phyloP scores from a whole-genome alignment of 2,797 vertebrate genomes.

The Epinephelus malabaricus region DNA sequence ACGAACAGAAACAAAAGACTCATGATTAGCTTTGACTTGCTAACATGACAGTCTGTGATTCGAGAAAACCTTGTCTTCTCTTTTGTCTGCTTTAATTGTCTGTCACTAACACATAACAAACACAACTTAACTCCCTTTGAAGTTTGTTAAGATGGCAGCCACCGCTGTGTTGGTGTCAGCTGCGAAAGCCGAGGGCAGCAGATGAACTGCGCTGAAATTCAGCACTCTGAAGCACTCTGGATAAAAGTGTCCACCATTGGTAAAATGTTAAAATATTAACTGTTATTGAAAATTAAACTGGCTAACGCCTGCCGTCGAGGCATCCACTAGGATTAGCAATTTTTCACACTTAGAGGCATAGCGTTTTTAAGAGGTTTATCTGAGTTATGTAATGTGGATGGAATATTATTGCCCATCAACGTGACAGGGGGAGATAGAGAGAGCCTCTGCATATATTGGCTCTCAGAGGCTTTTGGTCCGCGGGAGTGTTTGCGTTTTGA shows the following conservation, averaged over 20 bases:
- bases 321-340: slow-evolving; percentile 47
- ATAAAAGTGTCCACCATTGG: slow-evolving; percentile 26
- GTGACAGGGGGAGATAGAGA: slow-evolving; percentile 44
- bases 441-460: slow-evolving; percentile 31
- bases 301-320: slow-evolving; percentile 28
- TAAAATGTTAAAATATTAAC: slow-evolving; percentile 41
- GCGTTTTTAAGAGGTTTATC: slow-evolving; percentile 65
- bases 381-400: slow-evolving; percentile 57
- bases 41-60: slow-evolving; percentile 8
- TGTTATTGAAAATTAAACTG: slow-evolving; percentile 61
- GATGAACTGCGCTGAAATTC: slow-evolving; percentile 1
- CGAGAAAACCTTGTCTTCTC: slow-evolving; percentile 1
- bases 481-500: slow-evolving; percentile 1
- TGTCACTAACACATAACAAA: slow-evolving; percentile 13
- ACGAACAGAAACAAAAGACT: neutral
- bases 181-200: slow-evolving; percentile 19
- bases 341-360: slow-evolving; percentile 53
- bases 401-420: slow-evolving; percentile 55
- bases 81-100: neutral
- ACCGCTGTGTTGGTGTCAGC: slow-evolving; percentile 6
- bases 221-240: neutral
- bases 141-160: slow-evolving; percentile 36
- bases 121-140: slow-evolving; percentile 32
- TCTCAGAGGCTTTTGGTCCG: slow-evolving; percentile 11
- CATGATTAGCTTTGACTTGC: slow-evolving; percentile 13